Evolutionary conservation across 2,888 invertebrate genomes (phyloP).

Genomic region (Polymixis flavicincta): DNA sequence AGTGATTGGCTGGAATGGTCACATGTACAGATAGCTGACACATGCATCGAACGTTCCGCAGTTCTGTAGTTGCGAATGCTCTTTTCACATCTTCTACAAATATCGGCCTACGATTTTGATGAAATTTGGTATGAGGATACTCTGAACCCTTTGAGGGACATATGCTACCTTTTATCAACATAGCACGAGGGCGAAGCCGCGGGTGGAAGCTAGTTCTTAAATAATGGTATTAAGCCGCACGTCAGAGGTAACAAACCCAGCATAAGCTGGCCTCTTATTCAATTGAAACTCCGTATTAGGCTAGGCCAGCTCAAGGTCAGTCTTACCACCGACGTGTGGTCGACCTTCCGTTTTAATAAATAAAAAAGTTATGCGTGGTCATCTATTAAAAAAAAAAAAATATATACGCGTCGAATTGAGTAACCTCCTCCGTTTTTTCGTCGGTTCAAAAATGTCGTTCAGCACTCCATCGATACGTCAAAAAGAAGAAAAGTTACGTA

Average conservation of each 20-base stretch:
- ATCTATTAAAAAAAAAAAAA: too few relatives aligned
- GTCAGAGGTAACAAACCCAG: neutral
- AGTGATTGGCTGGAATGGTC: conserved; percentile 1
- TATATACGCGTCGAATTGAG: too few relatives aligned
- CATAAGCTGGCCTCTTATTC: neutral
- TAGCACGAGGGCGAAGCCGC: too few relatives aligned
- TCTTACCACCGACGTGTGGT: neutral
- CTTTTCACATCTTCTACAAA: neutral
- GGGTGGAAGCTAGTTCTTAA: too few relatives aligned
- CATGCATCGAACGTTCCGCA: neutral
- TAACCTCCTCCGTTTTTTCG: too few relatives aligned
- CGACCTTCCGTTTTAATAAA: neutral
- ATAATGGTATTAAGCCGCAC: neutral
- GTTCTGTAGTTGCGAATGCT: neutral
- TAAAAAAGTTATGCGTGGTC: too few relatives aligned
- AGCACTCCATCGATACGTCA: neutral
- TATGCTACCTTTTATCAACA: too few relatives aligned
- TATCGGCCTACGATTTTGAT: too few relatives aligned
- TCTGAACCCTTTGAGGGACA: too few relatives aligned
- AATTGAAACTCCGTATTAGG: neutral
- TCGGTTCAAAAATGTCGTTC: neutral
- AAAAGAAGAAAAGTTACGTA: neutral
- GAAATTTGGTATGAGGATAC: too few relatives aligned
- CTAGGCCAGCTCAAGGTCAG: neutral
- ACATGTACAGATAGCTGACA: neutral